Base-by-base conservation (phyloP, 2,113 vertebrate genomes). In the Dicrurus megarhynchus region DNA sequence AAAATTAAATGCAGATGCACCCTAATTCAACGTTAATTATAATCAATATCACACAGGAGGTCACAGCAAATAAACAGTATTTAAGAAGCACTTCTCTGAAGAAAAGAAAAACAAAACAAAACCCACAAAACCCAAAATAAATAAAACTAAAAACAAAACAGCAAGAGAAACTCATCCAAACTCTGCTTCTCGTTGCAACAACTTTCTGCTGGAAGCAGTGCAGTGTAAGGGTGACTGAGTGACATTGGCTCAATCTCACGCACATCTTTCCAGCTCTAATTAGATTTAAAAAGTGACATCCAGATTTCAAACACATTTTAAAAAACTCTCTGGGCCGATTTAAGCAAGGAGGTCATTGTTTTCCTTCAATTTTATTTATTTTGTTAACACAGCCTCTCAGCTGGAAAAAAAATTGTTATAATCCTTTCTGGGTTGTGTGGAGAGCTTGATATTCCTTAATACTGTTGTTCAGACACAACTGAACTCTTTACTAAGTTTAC, bases 1-100 rank as follows among this genome's bases (percentile, higher is more conserved):
- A 19, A 82, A 91, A 95, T 71, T 4, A 94, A 87, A 89, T 46
- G 16, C 91, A 97, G 59, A 93, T 55, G 69, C 20, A 91, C 12
- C 13, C 18, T 59, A 65, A 80, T 77, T 84, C 68, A 67, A 84
- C 39, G 53, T 49, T 49, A 74, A 78, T 87, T 86, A 70, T 42
- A 75, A 85, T 59, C 65, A 89, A 39, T 33, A 81, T 33, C 60
- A 89, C 33, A 39, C 11, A 81, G 32, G 37, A 73, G 10, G 41
- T 65, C 84, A 81, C 18, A 59, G n/a, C 8, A 91, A 59, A 70
- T 55, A 81, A 87, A 75, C 2, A 77, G 7, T 14, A 69, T n/a
- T 61, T 56, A 64, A 76, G 57, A 60, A 56, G 27, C 18, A 69
- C 19, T 57, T 56, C 4, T 56, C 57, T 23, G 18, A 47, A 49